Evolutionary conservation across 1,140 invertebrate genomes (phyloP), one percentile per base, ranked within the genome.

Genomic region (Wiebesia pumilae): DNA sequence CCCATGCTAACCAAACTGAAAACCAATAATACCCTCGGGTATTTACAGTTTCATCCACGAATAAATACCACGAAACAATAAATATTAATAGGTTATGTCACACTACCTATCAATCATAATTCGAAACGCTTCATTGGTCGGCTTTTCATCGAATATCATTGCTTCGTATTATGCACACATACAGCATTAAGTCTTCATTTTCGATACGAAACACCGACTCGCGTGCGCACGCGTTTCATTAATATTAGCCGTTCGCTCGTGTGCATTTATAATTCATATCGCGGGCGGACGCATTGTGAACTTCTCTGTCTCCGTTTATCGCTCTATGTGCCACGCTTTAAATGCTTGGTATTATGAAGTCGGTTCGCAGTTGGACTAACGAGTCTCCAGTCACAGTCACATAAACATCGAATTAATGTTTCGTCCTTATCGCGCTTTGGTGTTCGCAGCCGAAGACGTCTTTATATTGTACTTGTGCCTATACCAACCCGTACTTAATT

Each of bases 391-490:
- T 47, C 62, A 38, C 43, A 65, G n/a, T 47, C 54, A 38, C 69
- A 77, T 86, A 86, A 86, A 86, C 69, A 86, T 75, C 47, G 65
- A n/a, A 65, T 81, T 85, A 73, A 85, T 58, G 77, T 71, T 58
- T 77, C 69, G 79, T 51, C 69, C 77, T 86, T 77, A 81, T 81
- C 84, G 84, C 35, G 30, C 3, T n/a, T 4, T 40, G 35, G 6
- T 51, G 54, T 35, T 40, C 35, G 19, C 24, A 47, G 51, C 43
- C 67, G 84, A 85, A 62, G 84, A 81, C 65, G 84, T 81, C 47
- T 85, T 85, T 81, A 81, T 85, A 71, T 40, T 84, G 54, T 51
- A n/a, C 14, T 24, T 24, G 43, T 38, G 40, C 51, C 7, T 19
- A 54, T 24, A 24, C 58, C 40, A 40, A 6, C 24, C n/a, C n/a